phyloP scores from a whole-genome alignment of 1,140 invertebrate species.

The Potamilus streckersoni region DNA sequence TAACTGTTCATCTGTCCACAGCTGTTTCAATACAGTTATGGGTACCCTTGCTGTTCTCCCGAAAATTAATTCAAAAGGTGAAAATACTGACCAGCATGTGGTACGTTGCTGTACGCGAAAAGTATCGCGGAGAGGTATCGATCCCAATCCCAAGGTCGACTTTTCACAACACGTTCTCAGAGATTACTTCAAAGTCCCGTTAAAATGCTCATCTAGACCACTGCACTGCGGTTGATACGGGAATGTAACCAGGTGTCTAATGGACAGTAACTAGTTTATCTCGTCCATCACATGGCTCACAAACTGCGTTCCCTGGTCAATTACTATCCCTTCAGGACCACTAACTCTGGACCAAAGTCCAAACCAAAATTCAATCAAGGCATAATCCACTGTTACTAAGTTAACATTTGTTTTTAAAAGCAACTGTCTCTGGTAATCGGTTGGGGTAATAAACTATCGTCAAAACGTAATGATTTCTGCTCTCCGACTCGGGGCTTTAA shows the following conservation, averaged over 20 bases:
- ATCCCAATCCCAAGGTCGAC: slow-evolving; percentile 58
- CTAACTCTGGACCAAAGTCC: slow-evolving; percentile 65
- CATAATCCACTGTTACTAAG: slow-evolving; percentile 36
- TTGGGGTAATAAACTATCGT: slow-evolving; percentile 34
- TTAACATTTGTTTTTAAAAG: slow-evolving; percentile 25
- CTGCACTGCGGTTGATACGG: slow-evolving; percentile 54
- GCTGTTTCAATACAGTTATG: too few relatives aligned
- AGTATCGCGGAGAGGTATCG: slow-evolving; percentile 35
- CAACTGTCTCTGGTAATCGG: slow-evolving; percentile 31
- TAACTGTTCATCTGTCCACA: too few relatives aligned
- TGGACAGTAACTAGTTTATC: slow-evolving; percentile 29
- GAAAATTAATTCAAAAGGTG: slow-evolving; percentile 33
- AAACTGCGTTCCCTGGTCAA: slow-evolving; percentile 69
- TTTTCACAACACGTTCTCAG: slow-evolving; percentile 42
- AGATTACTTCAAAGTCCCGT: slow-evolving; percentile 44
- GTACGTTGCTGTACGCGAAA: too few relatives aligned
- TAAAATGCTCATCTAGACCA: slow-evolving; percentile 47
- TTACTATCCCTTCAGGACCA: slow-evolving; percentile 63
- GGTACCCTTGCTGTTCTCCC: too few relatives aligned
- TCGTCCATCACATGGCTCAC: slow-evolving; percentile 47
- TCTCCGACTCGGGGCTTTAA: slow-evolving; percentile 23
- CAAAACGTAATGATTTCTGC: slow-evolving; percentile 28
- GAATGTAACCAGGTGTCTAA: slow-evolving; percentile 40
- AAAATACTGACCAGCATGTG: too few relatives aligned
- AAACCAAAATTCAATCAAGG: slow-evolving; percentile 25